A percentile compares a stretch with the other conserved stretches of the same genome.
phyloP scores from a whole-genome alignment of 1,140 invertebrate genomes.

The Drosophila pseudoobscura region DNA sequence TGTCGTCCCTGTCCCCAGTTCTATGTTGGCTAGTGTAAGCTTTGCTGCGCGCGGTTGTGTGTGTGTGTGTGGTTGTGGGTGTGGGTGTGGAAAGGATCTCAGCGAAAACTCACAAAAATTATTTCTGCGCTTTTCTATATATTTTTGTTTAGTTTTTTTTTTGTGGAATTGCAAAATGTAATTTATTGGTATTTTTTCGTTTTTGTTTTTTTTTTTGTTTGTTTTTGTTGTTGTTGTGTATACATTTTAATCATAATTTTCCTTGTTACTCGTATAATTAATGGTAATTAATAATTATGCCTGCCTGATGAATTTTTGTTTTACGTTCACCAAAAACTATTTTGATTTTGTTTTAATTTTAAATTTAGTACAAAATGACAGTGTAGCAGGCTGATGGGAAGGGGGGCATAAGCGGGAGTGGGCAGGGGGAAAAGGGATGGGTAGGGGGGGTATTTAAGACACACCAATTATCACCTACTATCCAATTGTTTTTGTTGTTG shows the following conservation, averaged over 20 bases:
- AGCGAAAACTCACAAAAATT: conserved; percentile 22
- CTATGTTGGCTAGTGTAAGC: conserved; percentile 44
- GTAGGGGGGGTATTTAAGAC: conserved; percentile 60
- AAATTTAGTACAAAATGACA: conserved; percentile 60
- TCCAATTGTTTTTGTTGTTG: conserved; percentile 57
- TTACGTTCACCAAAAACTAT: conserved; percentile 42
- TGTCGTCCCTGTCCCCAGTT: conserved; percentile 49
- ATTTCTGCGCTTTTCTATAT: conserved; percentile 4
- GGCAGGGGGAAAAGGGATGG: neutral
- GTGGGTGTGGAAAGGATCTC: conserved; percentile 16
- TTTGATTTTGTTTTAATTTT: conserved; percentile 48
- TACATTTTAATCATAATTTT: conserved; percentile 62
- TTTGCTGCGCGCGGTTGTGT: conserved; percentile 11
- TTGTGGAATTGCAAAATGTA: conserved; percentile 73
- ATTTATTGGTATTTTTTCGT: conserved; percentile 52
- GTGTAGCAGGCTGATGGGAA: neutral
- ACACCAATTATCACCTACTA: conserved; percentile 82
- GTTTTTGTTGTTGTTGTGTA: conserved; percentile 35
- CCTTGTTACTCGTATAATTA: conserved; percentile 56
- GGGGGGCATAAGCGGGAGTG: conserved; percentile 6
- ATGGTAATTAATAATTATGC: conserved; percentile 72
- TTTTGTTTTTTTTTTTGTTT: conserved; percentile 30
- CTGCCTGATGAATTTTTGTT: conserved; percentile 48
- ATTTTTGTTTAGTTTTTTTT: conserved; percentile 11
- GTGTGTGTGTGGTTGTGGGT: conserved; percentile 6